These are phyloP conservation scores for Zophobas atratus DNA, from an alignment of 1,140 invertebrate genomes.

Conservation along the genomic window DNA sequence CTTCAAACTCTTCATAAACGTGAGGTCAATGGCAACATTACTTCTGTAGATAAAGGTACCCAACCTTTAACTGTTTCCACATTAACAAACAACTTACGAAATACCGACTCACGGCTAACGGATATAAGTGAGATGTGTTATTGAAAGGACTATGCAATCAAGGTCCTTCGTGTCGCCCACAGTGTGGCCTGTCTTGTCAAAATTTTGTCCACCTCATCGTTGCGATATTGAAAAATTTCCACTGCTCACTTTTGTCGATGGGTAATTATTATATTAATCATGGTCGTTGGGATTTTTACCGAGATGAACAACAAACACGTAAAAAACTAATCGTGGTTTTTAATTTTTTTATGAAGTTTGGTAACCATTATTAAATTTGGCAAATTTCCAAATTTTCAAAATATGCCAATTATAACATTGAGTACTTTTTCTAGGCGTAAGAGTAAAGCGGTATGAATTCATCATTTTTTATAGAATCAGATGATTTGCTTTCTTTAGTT, in stretches of 20 bases:
- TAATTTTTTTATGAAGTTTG: background rate
- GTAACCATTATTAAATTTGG: background rate
- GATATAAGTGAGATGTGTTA: constrained; percentile 17
- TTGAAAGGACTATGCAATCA: constrained; percentile 22
- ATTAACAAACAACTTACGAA: constrained; percentile 21
- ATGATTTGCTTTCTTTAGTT: too few relatives aligned
- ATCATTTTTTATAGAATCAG: too few relatives aligned
- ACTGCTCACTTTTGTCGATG: too few relatives aligned
- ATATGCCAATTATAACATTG: background rate
- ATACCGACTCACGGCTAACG: constrained; percentile 13
- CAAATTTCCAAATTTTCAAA: background rate
- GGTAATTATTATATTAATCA: too few relatives aligned
- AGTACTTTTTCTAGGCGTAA: background rate
- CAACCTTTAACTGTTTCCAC: constrained; percentile 27
- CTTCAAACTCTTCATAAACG: background rate
- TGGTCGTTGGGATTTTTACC: too few relatives aligned
- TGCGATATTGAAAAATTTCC: too few relatives aligned
- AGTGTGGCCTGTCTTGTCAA: too few relatives aligned
- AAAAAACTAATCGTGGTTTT: background rate
- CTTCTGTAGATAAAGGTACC: constrained; percentile 3
- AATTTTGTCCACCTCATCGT: too few relatives aligned
- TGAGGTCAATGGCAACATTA: constrained; percentile 18
- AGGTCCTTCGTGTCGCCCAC: background rate
- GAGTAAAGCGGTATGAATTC: background rate
- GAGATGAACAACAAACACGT: background rate